These are phyloP conservation scores for Brachyalestes nurse DNA, from an alignment of 2,797 vertebrate species.

Conservation along the genomic window DNA sequence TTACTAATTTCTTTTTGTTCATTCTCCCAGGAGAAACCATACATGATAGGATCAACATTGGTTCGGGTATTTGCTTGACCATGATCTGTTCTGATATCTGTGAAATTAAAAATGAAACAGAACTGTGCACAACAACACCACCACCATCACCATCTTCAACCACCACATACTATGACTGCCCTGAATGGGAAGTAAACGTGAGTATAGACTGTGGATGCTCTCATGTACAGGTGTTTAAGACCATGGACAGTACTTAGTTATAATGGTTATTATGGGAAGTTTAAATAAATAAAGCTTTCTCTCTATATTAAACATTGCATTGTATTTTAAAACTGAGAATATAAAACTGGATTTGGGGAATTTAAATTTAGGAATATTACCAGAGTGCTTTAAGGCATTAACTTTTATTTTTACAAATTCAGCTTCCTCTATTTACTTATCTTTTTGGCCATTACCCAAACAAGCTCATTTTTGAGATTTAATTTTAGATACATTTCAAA, in stretches of 20 bases:
- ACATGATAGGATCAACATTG: slow-evolving; percentile 59
- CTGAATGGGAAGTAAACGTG: slow-evolving; percentile 73
- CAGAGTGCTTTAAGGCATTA: too few relatives aligned
- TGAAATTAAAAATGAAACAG: slow-evolving; percentile 65
- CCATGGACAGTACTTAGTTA: too few relatives aligned
- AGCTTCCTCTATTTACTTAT: too few relatives aligned
- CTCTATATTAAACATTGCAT: too few relatives aligned
- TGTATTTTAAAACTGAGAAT: too few relatives aligned
- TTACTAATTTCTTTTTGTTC: not conserved
- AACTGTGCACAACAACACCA: slow-evolving; percentile 13
- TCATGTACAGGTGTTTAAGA: not conserved
- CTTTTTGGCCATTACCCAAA: too few relatives aligned
- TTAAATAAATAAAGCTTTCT: too few relatives aligned
- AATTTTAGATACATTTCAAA: not conserved
- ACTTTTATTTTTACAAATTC: too few relatives aligned
- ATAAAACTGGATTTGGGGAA: too few relatives aligned
- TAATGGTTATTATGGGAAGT: too few relatives aligned
- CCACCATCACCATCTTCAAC: slow-evolving; percentile 32
- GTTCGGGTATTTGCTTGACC: slow-evolving; percentile 70
- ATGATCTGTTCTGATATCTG: slow-evolving; percentile 72
- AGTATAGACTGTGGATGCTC: slow-evolving; percentile 44
- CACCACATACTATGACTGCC: slow-evolving; percentile 56
- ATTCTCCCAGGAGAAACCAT: slow-evolving; percentile 61
- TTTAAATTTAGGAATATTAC: too few relatives aligned
- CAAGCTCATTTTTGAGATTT: too few relatives aligned